Conservation (phyloP, 2,113 vertebrate genomes). For the Actenoides hombroni region DNA sequence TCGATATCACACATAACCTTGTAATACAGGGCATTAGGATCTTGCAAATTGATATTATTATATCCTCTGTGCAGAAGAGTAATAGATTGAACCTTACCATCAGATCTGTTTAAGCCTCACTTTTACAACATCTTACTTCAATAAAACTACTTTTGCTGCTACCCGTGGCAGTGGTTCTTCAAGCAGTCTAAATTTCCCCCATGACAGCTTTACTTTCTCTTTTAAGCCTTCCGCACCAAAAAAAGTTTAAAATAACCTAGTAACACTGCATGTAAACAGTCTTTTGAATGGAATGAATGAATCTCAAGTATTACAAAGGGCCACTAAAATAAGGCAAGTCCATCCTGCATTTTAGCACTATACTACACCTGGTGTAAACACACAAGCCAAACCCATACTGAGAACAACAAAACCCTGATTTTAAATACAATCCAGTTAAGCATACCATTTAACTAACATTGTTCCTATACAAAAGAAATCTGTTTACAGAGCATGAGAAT, state of each 20-base stretch:
- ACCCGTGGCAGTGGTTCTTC: not conserved
- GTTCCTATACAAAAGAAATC: not conserved
- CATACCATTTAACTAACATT: not conserved
- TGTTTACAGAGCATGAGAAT: not conserved
- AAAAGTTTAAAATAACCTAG: not conserved
- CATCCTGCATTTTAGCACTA: not conserved
- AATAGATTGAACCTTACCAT: not conserved
- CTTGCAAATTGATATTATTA: not conserved
- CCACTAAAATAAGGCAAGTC: not conserved
- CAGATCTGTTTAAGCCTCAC: not conserved
- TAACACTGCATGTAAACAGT: not conserved
- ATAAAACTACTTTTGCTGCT: not conserved
- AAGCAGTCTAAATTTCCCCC: not conserved
- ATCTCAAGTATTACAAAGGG: not conserved
- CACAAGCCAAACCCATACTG: not conserved
- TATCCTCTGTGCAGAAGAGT: not conserved
- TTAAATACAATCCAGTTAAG: not conserved
- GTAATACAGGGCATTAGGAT: not conserved
- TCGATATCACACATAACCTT: rapidly evolving
- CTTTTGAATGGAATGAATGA: not conserved
- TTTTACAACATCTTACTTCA: not conserved
- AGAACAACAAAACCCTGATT: not conserved
- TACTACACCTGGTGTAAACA: not conserved
- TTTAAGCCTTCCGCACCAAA: not conserved
- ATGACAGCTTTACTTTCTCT: not conserved